A percentile compares a stretch with the other conserved stretches of the same genome.
phyloP scores from a whole-genome alignment of 2,797 vertebrate genomes.

The Sorex maritimensis region DNA sequence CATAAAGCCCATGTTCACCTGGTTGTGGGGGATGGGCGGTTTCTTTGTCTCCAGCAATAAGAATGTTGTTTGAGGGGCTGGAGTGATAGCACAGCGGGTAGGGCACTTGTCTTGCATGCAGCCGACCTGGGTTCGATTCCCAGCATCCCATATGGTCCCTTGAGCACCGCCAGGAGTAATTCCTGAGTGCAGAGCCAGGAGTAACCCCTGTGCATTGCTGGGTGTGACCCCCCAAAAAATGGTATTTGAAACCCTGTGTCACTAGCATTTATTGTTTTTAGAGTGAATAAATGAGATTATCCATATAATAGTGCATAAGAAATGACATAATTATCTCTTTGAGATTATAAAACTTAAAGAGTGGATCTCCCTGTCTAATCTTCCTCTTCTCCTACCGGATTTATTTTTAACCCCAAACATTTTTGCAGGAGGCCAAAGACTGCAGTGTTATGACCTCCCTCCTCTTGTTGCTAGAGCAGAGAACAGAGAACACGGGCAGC shows the following conservation, averaged over 20 bases:
- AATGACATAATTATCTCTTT: background rate
- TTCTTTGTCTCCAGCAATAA: background rate
- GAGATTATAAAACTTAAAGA: slow-evolving; percentile 45
- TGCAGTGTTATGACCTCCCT: background rate
- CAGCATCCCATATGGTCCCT: no score
- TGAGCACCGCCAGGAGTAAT: no score
- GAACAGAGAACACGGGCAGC: slow-evolving; percentile 45
- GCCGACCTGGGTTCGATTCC: no score
- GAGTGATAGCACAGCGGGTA: no score
- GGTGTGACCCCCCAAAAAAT: background rate
- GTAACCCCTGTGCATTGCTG: no score
- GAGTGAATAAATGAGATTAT: background rate
- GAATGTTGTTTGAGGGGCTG: background rate
- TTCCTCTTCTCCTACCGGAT: background rate
- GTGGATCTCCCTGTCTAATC: background rate
- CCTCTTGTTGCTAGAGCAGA: background rate
- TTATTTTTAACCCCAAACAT: slow-evolving; percentile 36
- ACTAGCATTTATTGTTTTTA: background rate
- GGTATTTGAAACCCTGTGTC: background rate
- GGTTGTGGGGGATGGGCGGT: background rate
- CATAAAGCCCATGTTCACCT: background rate
- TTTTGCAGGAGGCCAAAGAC: slow-evolving; percentile 22
- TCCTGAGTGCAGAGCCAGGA: background rate
- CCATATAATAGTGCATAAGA: background rate
- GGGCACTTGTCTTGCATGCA: no score